Base-by-base conservation (phyloP, 2,113 vertebrate species). In the Brachionichthys hirsutus region DNA sequence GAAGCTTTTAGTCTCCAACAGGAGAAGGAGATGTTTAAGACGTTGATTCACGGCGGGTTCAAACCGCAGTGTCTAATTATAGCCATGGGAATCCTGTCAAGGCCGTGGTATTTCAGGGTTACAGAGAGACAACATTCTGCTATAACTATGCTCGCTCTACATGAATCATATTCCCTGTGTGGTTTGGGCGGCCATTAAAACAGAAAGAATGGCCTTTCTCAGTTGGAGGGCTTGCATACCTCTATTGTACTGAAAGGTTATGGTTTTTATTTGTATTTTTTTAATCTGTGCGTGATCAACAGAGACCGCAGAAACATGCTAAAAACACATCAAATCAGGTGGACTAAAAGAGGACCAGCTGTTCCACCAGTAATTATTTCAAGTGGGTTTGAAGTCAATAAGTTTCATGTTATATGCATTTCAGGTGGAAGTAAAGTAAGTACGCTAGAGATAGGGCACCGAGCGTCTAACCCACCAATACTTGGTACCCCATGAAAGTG, bases 11-110 rank as follows among this genome's bases (percentile, higher is more conserved):
- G 72, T 73, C 73, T 82, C 77, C 72, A 79, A 66, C 77, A 74
- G 70, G 63, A 83, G 75, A 82, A 76, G 36, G 68, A 87, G 78
- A 85, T 81, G 78, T 80, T 87, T 86, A 71, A 85, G 85, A 82
- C 80, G 85, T 81, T 87, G 82, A 85, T 83, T 89, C 85, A 88
- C 88, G 85, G 87, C 86, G 80, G 77, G 83, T 86, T 88, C 76
- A 85, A 81, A 85, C 77, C 78, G 66, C 77, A 77, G 60, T 66
- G 74, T 88, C 77, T 89, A 89, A 88, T 88, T 85, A 88, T 86
- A 87, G 86, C 82, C 81, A 69, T 80, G 75, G 84, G 85, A 90
- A 84, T 85, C 77, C 53, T 81, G 88, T 85, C 85, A 85, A 85
- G 84, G 83, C 85, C 82, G 55, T 70, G 79, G 73, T 83, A 77